A percentile compares a stretch with the other conserved stretches of the same genome.
phyloP scores from a whole-genome alignment of 2,797 vertebrate species.

The Gambelia wislizenii region DNA sequence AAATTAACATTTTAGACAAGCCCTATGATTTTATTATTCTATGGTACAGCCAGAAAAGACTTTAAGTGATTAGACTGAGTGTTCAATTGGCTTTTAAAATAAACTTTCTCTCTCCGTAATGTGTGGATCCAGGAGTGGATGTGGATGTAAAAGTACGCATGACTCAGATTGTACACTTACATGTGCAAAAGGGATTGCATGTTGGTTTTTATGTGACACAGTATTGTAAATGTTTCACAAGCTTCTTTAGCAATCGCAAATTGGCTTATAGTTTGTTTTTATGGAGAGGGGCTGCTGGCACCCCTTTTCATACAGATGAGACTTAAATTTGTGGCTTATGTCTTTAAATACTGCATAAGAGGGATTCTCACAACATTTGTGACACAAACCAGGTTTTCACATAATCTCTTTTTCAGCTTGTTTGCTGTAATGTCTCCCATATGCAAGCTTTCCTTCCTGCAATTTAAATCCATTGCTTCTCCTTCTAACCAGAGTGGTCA shows the following conservation, averaged over 20 bases:
- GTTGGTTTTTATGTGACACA: not conserved
- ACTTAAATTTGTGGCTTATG: not conserved
- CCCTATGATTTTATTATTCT: too few species aligned
- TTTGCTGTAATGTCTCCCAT: constrained; percentile 17
- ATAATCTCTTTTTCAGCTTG: constrained; percentile 15
- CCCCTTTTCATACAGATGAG: not conserved
- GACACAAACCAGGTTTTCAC: not conserved
- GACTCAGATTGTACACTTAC: not conserved
- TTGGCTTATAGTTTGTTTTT: too few species aligned
- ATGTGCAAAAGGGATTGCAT: not conserved
- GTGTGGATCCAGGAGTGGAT: not conserved
- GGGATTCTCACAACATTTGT: not conserved
- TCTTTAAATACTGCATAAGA: not conserved
- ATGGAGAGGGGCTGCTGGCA: not conserved
- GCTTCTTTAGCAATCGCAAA: not conserved
- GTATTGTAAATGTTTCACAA: not conserved
- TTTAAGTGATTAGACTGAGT: not conserved
- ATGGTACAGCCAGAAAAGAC: too few species aligned
- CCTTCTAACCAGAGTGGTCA: constrained; percentile 27
- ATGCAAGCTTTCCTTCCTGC: constrained; percentile 37
- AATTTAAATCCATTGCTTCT: constrained; percentile 32
- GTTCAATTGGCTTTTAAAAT: too few species aligned
- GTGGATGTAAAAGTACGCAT: not conserved
- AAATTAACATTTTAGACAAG: too few species aligned
- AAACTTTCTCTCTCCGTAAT: not conserved